Evolutionary conservation across 2,113 vertebrate species (phyloP).

Genomic region (Pygathrix nemaeus): DNA sequence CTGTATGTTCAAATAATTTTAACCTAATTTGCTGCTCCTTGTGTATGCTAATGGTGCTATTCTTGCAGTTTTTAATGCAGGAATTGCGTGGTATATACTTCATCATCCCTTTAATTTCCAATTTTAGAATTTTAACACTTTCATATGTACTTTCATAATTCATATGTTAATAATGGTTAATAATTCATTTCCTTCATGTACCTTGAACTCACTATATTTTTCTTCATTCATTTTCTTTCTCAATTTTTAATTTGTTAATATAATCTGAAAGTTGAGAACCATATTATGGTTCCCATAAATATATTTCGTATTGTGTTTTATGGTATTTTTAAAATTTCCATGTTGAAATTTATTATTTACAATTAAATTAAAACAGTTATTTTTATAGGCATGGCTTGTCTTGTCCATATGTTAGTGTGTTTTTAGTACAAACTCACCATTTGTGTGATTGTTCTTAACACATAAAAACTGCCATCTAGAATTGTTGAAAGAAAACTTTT

Average conservation of each 20-base stretch:
- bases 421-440: not conserved
- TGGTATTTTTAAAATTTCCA: not conserved
- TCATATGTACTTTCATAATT: not conserved
- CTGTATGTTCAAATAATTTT: not conserved
- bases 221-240: not conserved
- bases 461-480: not conserved
- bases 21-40: not conserved
- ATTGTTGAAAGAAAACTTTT: not conserved
- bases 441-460: too few relatives aligned
- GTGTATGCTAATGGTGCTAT: not conserved
- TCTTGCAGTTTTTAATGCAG: not conserved
- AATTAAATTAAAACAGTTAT: slow-evolving; percentile 23
- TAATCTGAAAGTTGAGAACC: not conserved
- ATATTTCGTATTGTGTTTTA: not conserved
- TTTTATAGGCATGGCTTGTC: not conserved
- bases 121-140: not conserved
- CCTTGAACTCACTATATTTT: not conserved
- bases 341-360: not conserved
- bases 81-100: not conserved
- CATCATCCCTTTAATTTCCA: not conserved
- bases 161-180: not conserved
- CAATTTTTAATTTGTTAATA: not conserved
- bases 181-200: not conserved
- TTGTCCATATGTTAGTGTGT: not conserved
- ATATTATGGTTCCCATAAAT: not conserved